phyloP scores from a whole-genome alignment of 1,140 invertebrate species.

The Drosophila albomicans region DNA sequence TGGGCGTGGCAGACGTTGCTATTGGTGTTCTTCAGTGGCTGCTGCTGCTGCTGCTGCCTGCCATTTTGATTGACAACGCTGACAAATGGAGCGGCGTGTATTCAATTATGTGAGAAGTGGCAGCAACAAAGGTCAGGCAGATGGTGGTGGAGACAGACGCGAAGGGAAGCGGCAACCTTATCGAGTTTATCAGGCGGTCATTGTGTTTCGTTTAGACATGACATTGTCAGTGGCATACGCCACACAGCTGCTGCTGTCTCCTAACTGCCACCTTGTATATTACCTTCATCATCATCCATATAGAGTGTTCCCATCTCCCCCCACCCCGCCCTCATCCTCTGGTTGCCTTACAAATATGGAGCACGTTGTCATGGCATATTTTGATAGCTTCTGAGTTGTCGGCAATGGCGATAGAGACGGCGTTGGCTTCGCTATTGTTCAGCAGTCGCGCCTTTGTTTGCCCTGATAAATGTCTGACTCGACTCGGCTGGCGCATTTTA shows the following conservation, averaged over 20 bases:
- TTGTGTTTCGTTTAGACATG: slow-evolving; percentile 54
- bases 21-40: slow-evolving; percentile 12
- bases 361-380: slow-evolving; percentile 50
- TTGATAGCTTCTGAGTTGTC: slow-evolving; percentile 36
- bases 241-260: slow-evolving; percentile 11
- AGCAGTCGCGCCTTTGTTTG: slow-evolving; percentile 28
- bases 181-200: slow-evolving; percentile 58
- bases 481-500: slow-evolving; percentile 29
- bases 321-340: not conserved
- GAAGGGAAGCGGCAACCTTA: slow-evolving; percentile 27
- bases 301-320: not conserved
- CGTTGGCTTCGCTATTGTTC: slow-evolving; percentile 31
- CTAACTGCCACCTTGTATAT: slow-evolving; percentile 18
- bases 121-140: slow-evolving; percentile 45
- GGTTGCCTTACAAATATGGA: slow-evolving; percentile 28
- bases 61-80: slow-evolving; percentile 68
- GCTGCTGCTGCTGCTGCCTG: slow-evolving; percentile 12
- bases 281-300: slow-evolving; percentile 25
- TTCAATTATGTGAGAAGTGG: slow-evolving; percentile 59
- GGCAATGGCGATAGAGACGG: not conserved
- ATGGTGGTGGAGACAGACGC: not conserved
- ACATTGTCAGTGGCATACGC: slow-evolving; percentile 42
- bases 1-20: slow-evolving; percentile 18
- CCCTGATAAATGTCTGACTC: slow-evolving; percentile 34
- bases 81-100: slow-evolving; percentile 72